A percentile compares a stretch with the other conserved stretches of the same genome.
Evolutionary conservation across 2,113 vertebrate species (phyloP).

Genomic region (Oryctolagus cuniculus): DNA sequence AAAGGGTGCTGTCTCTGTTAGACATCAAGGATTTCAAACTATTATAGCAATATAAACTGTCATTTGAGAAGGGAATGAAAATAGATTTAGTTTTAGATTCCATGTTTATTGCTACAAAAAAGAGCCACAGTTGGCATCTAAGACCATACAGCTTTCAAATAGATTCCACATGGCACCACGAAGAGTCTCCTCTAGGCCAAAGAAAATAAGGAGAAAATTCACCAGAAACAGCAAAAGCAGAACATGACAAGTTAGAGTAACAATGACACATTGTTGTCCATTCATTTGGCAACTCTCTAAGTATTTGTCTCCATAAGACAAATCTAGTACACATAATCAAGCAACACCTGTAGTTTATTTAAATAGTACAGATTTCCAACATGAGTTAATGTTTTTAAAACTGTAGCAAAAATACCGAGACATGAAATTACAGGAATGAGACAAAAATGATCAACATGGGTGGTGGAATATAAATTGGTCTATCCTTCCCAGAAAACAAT

Average conservation of each 20-base stretch:
- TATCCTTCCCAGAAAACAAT: background rate
- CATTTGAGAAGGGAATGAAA: conserved; percentile 70
- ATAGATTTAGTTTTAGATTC: conserved; percentile 65
- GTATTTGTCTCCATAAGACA: background rate
- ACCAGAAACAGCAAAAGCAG: conserved; percentile 66
- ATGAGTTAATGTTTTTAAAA: background rate
- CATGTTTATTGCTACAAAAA: conserved; percentile 53
- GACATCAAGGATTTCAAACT: conserved; percentile 11
- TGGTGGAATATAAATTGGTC: background rate
- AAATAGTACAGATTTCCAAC: background rate
- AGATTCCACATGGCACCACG: conserved; percentile 54
- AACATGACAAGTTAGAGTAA: conserved; percentile 65
- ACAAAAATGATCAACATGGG: background rate
- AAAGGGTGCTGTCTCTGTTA: background rate
- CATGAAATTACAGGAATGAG: background rate
- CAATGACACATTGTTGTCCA: background rate
- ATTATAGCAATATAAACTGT: conserved; percentile 52
- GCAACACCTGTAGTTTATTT: background rate
- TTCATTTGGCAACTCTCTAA: background rate
- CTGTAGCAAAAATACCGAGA: background rate
- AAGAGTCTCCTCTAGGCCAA: conserved; percentile 75
- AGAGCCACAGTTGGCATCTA: conserved; percentile 74
- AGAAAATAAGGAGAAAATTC: conserved; percentile 66
- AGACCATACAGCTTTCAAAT: conserved; percentile 74
- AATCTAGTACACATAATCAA: background rate